Evolutionary conservation across 2,888 invertebrate genomes (phyloP).

Genomic region (Stenotaenia linearis): DNA sequence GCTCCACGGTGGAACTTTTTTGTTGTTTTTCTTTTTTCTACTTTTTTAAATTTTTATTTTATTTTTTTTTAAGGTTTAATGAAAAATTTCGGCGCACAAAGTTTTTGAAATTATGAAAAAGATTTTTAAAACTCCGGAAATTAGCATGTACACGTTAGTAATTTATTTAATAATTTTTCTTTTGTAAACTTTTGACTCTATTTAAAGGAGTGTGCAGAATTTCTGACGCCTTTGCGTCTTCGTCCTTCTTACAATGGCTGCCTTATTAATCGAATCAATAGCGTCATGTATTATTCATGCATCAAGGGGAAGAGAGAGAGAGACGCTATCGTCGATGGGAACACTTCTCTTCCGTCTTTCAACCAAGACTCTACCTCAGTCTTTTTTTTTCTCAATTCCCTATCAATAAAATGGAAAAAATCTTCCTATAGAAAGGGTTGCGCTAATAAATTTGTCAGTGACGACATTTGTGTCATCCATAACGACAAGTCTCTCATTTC

Average conservation of each 20-base stretch:
- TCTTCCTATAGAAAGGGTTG: not conserved
- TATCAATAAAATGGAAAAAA: not conserved
- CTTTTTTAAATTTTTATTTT: too few species aligned
- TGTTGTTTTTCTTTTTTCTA: too few species aligned
- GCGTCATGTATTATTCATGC: not conserved
- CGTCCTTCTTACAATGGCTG: not conserved
- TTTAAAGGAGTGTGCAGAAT: not conserved
- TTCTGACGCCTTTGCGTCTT: not conserved
- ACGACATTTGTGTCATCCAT: not conserved
- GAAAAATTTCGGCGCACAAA: not conserved
- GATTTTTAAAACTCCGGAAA: not conserved
- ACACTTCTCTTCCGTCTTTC: not conserved
- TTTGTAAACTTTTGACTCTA: not conserved
- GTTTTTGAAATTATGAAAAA: not conserved
- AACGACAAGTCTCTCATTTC: not conserved
- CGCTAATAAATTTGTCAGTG: not conserved
- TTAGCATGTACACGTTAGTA: not conserved
- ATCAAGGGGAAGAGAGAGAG: not conserved
- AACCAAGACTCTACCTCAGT: not conserved
- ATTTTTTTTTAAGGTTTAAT: too few species aligned
- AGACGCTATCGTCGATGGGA: not conserved
- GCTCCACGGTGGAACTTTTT: too few species aligned
- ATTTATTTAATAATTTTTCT: not conserved
- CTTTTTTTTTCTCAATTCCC: not conserved
- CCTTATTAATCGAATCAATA: not conserved